A percentile compares a stretch with the other conserved stretches of the same genome.
phyloP scores from a whole-genome alignment of 1,140 invertebrate genomes.

The Drosophila persimilis region DNA sequence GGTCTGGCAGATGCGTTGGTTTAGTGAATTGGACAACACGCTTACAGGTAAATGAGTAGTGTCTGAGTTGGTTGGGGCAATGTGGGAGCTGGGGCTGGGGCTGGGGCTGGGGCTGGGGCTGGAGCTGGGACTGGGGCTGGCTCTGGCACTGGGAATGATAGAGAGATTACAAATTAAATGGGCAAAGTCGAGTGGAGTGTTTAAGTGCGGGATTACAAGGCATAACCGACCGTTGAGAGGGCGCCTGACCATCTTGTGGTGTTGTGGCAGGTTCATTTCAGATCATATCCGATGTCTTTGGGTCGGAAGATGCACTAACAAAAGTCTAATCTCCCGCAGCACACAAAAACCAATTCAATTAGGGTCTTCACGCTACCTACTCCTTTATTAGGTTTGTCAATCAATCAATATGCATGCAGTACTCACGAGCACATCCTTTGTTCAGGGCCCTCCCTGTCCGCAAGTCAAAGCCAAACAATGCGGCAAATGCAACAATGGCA shows the following conservation, averaged over 20 bases:
- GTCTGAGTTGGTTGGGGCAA: neutral
- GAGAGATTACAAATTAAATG: conserved; percentile 31
- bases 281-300: too few species aligned
- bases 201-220: conserved; percentile 18
- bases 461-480: conserved; percentile 66
- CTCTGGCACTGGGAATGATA: neutral
- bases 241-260: neutral
- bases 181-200: conserved; percentile 1
- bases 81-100: neutral
- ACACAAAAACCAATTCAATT: too few species aligned
- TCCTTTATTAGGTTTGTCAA: conserved; percentile 42
- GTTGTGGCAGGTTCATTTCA: too few species aligned
- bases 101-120: conserved; percentile 2
- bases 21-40: conserved; percentile 58
- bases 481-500: conserved; percentile 60
- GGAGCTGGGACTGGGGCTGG: neutral
- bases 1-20: conserved; percentile 34
- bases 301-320: too few species aligned
- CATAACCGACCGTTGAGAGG: neutral
- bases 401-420: conserved; percentile 63
- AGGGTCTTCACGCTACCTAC: too few species aligned
- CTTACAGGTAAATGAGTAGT: conserved; percentile 63
- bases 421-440: conserved; percentile 11
- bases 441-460: conserved; percentile 6
- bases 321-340: too few species aligned